Evolutionary conservation across 35 echinoderm and acorn worm species (phyloP), one percentile per base, ranked within the genome.

Genomic region (Lytechinus pictus): DNA sequence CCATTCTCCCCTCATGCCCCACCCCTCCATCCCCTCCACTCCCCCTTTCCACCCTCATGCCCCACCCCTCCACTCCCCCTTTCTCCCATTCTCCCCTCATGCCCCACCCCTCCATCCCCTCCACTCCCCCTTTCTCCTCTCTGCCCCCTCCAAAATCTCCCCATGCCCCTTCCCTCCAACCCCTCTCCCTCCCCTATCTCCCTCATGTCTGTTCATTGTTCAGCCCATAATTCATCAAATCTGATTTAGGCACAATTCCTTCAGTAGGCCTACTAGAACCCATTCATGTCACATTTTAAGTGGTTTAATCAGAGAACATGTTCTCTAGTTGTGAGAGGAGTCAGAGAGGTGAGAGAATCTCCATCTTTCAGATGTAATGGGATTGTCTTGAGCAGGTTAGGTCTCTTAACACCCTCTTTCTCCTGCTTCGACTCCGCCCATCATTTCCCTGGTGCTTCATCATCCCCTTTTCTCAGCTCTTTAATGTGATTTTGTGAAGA

Each of bases 401-500:
- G 61, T n/a, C 66, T 79, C 21, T 1, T 79, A 79, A 79, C 66
- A 79, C 19, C 66, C 66, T 79, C 66, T 24, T 24, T 79, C 66
- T 24, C 21, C 4, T 0, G 66, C 33, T 44, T 79, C 19, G n/a
- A 24, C 66, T 79, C 66, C 66, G 66, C 66, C 66, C 66, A 79
- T 79, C 16, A 16, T 19, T 79, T 16, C 66, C 66, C 66, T 3
- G 6, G 21, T 24, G 66, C 66, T 79, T 24, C 66, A 79, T 79
- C 66, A 79, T 79, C 66, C 66, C n/a, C 66, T 79, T 79, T 79
- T 79, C 66, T 79, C 66, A 79, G 66, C 66, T 79, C 16, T 79
- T 79, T 79, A 79, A 79, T 79, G 66, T 79, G 66, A 79, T 79
- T 79, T 79, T 79, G 66, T 79, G 66, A 79, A 79, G 66, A 24